A percentile compares a stretch with the other conserved stretches of the same genome.
phyloP scores from a whole-genome alignment of 2,113 vertebrate species.

The Martes martes region DNA sequence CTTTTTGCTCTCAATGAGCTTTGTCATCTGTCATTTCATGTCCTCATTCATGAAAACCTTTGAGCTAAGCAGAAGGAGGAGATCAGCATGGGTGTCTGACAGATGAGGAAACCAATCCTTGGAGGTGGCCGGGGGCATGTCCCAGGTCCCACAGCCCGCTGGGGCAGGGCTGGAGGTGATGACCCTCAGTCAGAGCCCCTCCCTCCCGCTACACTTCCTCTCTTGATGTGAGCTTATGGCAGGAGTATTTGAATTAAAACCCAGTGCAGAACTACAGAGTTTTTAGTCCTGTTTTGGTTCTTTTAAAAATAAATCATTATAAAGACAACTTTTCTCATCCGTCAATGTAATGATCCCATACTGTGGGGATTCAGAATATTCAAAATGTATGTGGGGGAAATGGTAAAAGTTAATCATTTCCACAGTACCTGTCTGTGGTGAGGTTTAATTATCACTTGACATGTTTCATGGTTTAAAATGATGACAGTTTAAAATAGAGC shows the following conservation, averaged over 20 bases:
- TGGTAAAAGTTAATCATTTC: conserved; percentile 57
- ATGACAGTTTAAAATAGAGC: conserved; percentile 61
- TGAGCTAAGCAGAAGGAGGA: background rate
- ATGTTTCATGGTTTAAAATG: conserved; percentile 58
- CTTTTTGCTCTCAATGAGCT: background rate
- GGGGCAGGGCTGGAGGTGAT: background rate
- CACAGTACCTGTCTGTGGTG: background rate
- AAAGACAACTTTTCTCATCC: conserved; percentile 46
- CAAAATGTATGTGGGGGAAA: background rate
- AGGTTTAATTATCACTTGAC: conserved; percentile 69
- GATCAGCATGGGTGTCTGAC: background rate
- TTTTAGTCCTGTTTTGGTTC: background rate
- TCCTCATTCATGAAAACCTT: background rate
- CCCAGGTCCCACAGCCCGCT: background rate
- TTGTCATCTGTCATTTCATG: background rate
- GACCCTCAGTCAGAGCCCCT: background rate
- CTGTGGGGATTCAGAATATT: conserved; percentile 33
- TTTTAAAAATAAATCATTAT: conserved; percentile 43
- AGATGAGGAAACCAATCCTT: background rate
- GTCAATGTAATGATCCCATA: conserved; percentile 31
- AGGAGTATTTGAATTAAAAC: background rate
- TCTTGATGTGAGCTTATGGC: background rate
- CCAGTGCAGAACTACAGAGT: background rate
- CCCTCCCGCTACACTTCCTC: background rate
- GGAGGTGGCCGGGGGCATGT: background rate